These are phyloP conservation scores for Adelphocoris suturalis DNA, from an alignment of 2,888 invertebrate species.

Conservation along the genomic window DNA sequence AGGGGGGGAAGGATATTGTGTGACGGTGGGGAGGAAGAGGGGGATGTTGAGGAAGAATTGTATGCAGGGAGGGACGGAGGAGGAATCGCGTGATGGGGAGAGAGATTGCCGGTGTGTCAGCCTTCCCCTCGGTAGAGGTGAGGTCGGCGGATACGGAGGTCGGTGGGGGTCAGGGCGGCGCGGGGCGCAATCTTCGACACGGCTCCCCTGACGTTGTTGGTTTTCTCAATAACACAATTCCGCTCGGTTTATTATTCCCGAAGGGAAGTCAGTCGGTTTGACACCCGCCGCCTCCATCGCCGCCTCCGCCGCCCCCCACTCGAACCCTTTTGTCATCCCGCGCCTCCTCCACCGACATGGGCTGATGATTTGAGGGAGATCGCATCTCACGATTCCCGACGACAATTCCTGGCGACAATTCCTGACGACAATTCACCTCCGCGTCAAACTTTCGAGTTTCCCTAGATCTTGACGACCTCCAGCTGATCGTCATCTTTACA, in stretches of 20 bases:
- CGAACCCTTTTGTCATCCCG: neutral
- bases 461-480: too few species aligned
- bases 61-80: slow-evolving; percentile 5
- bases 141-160: neutral
- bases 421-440: too few species aligned
- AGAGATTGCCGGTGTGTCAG: slow-evolving; percentile 46
- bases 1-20: neutral
- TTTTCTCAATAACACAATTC: slow-evolving; percentile 70
- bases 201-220: slow-evolving; percentile 61
- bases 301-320: neutral
- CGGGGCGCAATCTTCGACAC: slow-evolving; percentile 55
- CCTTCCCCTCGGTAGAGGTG: neutral
- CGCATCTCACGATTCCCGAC: neutral
- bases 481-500: too few species aligned
- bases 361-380: neutral
- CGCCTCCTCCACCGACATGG: neutral
- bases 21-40: neutral
- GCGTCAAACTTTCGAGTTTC: too few species aligned
- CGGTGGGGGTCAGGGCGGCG: neutral
- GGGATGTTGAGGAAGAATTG: too few species aligned
- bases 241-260: slow-evolving; percentile 66
- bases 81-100: neutral
- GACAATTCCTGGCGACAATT: too few species aligned
- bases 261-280: slow-evolving; percentile 59
- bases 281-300: neutral